Conservation (phyloP, 2,113 vertebrate species). For the Labeo catla region DNA sequence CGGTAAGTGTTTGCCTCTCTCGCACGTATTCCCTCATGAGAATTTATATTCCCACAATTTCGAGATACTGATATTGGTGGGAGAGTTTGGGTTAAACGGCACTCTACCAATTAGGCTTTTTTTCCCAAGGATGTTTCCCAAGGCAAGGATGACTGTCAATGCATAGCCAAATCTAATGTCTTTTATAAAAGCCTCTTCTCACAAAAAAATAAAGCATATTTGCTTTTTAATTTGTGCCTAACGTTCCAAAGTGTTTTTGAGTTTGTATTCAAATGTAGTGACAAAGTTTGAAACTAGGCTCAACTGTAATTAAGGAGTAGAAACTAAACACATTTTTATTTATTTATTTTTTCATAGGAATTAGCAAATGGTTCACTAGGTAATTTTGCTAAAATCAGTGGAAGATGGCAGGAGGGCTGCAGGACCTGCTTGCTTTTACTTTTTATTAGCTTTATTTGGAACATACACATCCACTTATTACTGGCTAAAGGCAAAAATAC, state of each 20-base stretch:
- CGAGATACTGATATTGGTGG: slow-evolving; percentile 87
- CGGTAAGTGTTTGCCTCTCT: slow-evolving; percentile 83
- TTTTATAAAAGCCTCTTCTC: slow-evolving; percentile 19
- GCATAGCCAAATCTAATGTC: slow-evolving; percentile 36
- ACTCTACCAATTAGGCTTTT: slow-evolving; percentile 60
- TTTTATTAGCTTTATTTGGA: slow-evolving; percentile 10
- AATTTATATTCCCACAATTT: slow-evolving; percentile 63
- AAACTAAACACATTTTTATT: neutral
- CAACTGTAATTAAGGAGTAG: neutral
- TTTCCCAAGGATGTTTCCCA: slow-evolving; percentile 57
- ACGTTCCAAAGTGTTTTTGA: slow-evolving; percentile 25
- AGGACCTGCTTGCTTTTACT: slow-evolving; percentile 5
- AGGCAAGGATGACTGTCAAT: slow-evolving; percentile 39
- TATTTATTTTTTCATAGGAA: neutral
- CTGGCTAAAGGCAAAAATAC: slow-evolving; percentile 47
- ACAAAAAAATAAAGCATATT: neutral
- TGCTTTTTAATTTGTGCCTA: slow-evolving; percentile 19
- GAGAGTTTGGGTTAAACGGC: slow-evolving; percentile 61
- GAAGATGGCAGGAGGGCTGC: neutral
- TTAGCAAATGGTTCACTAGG: neutral
- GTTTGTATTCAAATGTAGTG: slow-evolving; percentile 40
- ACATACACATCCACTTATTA: slow-evolving; percentile 2
- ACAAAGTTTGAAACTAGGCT: neutral
- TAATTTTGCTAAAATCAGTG: neutral
- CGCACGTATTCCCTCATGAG: slow-evolving; percentile 81